These are phyloP conservation scores for Epizoanthus scotinus DNA, from an alignment of 92 coral and sea anemone genomes.

Conservation along the genomic window DNA sequence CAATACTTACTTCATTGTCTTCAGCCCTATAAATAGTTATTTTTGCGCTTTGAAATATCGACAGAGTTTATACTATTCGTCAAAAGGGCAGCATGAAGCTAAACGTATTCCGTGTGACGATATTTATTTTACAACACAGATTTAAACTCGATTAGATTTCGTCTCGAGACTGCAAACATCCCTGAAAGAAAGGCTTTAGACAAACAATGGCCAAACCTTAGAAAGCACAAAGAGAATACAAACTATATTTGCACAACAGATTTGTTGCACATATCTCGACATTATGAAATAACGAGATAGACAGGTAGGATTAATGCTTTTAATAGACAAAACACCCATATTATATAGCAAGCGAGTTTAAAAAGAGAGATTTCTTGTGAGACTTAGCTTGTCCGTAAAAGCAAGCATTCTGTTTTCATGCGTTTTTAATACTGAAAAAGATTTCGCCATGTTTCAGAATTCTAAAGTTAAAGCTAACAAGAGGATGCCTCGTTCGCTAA, in stretches of 20 bases:
- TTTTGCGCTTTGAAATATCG: background rate
- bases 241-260: background rate
- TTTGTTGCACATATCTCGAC: background rate
- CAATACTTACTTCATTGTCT: background rate
- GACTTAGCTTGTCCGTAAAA: too few species aligned
- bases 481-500: slow-evolving; percentile 11
- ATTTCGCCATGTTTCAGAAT: slow-evolving; percentile 8
- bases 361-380: background rate
- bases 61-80: background rate
- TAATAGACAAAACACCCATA: background rate
- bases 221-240: background rate
- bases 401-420: too few species aligned
- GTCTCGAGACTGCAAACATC: background rate
- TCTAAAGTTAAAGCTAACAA: slow-evolving; percentile 7
- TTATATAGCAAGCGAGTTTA: background rate
- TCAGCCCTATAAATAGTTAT: background rate
- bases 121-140: slow-evolving; percentile 9
- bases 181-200: background rate
- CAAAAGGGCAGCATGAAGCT: background rate
- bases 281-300: background rate
- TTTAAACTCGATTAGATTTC: background rate
- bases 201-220: background rate
- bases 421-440: background rate
- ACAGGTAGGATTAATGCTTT: slow-evolving; percentile 1
- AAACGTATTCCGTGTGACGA: background rate